A percentile compares a stretch with the other conserved stretches of the same genome.
Evolutionary conservation across 2,797 vertebrate species (phyloP).

Genomic region (Erithacus rubecula): DNA sequence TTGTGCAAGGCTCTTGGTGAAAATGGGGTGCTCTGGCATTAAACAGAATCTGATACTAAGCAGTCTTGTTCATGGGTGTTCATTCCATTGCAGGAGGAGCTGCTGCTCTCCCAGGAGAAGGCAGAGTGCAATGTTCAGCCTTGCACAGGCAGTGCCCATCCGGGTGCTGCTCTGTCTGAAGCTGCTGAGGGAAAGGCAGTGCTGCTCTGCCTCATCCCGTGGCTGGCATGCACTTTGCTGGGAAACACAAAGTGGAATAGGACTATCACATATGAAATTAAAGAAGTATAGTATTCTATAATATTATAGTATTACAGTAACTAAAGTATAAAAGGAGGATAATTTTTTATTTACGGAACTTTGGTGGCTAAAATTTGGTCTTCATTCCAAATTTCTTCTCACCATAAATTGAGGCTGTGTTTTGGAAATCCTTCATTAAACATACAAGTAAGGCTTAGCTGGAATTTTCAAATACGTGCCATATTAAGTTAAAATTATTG

Average conservation of each 20-base stretch:
- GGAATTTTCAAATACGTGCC: neutral
- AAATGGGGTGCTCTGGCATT: fast-evolving
- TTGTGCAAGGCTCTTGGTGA: neutral
- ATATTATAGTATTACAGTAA: no score
- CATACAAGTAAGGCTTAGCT: neutral
- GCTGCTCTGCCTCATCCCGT: neutral
- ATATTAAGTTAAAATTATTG: neutral
- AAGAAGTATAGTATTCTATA: no score
- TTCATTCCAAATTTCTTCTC: neutral
- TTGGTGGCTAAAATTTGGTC: neutral
- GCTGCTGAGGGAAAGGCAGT: neutral
- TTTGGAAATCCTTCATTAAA: neutral
- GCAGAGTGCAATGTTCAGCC: neutral
- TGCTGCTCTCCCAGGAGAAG: neutral
- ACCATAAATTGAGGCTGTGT: neutral
- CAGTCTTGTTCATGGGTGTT: fast-evolving
- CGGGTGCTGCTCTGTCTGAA: neutral
- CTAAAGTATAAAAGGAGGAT: neutral
- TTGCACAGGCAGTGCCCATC: neutral
- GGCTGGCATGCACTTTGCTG: neutral
- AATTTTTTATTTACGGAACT: neutral
- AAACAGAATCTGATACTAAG: neutral
- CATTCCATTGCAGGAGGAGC: fast-evolving
- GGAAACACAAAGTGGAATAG: neutral
- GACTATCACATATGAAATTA: neutral